phyloP scores from a whole-genome alignment of 2,888 invertebrate species.

The Chloroclysta siterata region DNA sequence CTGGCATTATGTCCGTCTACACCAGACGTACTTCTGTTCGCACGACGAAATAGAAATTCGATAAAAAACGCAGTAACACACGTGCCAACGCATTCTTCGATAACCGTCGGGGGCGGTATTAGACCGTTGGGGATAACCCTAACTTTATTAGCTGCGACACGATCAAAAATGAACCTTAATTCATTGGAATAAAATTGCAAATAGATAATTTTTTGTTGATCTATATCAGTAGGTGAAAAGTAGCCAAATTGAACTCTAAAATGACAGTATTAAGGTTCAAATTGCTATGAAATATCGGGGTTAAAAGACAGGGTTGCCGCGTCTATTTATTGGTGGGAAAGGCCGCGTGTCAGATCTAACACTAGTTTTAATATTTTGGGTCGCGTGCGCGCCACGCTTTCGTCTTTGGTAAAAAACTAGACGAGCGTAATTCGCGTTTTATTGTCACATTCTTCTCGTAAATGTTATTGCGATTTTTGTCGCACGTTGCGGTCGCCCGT shows the following conservation, averaged over 20 bases:
- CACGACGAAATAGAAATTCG: slow-evolving; percentile 76
- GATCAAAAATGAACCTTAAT: slow-evolving; percentile 47
- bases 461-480: slow-evolving; percentile 70
- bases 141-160: slow-evolving; percentile 52
- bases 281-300: slow-evolving; percentile 39
- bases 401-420: slow-evolving; percentile 82
- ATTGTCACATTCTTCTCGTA: slow-evolving; percentile 80
- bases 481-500: slow-evolving; percentile 69
- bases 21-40: slow-evolving; percentile 80
- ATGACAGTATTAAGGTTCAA: slow-evolving; percentile 24
- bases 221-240: not conserved
- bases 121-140: slow-evolving; percentile 76
- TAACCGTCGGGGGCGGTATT: slow-evolving; percentile 83
- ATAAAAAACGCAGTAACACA: slow-evolving; percentile 77
- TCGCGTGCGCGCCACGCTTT: slow-evolving; percentile 74
- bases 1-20: slow-evolving; percentile 63
- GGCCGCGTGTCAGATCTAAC: slow-evolving; percentile 84
- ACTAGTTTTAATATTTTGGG: slow-evolving; percentile 83
- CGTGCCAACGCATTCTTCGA: slow-evolving; percentile 81
- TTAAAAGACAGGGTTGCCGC: slow-evolving; percentile 68
- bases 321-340: slow-evolving; percentile 84
- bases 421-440: slow-evolving; percentile 80
- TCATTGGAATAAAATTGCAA: slow-evolving; percentile 25
- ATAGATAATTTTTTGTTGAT: slow-evolving; percentile 30
- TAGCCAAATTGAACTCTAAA: slow-evolving; percentile 39